Evolutionary conservation across 2,888 invertebrate species (phyloP), one percentile per base, ranked within the genome.

Genomic region (Trachelus tabidus): DNA sequence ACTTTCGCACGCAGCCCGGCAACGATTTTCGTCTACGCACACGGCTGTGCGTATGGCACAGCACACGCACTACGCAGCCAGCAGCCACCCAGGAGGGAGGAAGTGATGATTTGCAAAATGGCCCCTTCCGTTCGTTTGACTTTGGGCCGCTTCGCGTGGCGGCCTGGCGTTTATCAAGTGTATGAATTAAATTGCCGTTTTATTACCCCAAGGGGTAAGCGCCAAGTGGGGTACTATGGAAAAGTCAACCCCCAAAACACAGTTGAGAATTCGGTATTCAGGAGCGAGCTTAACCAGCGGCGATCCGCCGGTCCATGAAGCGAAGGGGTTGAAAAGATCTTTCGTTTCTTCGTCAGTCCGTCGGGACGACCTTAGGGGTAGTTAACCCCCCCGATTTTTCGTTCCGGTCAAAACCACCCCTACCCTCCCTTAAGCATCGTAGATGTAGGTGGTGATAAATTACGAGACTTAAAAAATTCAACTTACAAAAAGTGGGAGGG

Each of bases 111-210:
- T 90, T 89, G 89, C 89, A 84, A 90, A 90, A 90, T 87, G 86
- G 87, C 87, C 89, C 87, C 88, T 89, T 87, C 85, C 84, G 85
- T 86, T 84, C 82, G 84, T 84, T 84, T 85, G 82, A 81, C 85
- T 85, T 82, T 83, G 82, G 82, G 82, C 73, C 78, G 79, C 79
- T 81, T 79, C 76, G 75, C 81, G 77, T 77, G 80, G 79, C 82
- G 79, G 79, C 80, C 75, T 81, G 85, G 86, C 87, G 88, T 90
- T 90, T 89, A 90, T 90, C 91, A 89, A 91, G 89, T 90, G 90
- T 88, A 90, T 88, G 90, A 91, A 91, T 91, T 90, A 91, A 91
- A 91, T 91, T 90, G 90, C 90, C 89, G 90, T 91, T 91, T 91
- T 90, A 91, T 91, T 90, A 88, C 88, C 89, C 89, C 85, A 83